These are phyloP conservation scores for Lepisosteus osseus DNA, from an alignment of 2,113 vertebrate species.

Conservation along the genomic window DNA sequence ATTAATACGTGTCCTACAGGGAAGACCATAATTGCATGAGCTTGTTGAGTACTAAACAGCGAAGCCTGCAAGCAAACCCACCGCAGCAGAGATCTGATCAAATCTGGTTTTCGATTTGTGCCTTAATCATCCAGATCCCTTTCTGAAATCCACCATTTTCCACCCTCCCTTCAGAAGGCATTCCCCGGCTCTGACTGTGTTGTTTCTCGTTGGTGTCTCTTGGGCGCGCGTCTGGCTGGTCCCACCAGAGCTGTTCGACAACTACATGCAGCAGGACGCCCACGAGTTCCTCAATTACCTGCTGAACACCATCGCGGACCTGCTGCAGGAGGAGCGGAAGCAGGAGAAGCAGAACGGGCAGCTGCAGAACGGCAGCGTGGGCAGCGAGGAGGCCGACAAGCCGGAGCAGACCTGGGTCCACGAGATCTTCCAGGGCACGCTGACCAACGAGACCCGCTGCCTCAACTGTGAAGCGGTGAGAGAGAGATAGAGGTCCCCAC, in stretches of 20 bases:
- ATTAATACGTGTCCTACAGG: too few species aligned
- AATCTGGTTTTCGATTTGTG: too few species aligned
- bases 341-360: constrained; percentile 97
- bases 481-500: constrained; percentile 5
- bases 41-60: too few species aligned
- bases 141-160: too few species aligned
- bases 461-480: constrained; percentile 92
- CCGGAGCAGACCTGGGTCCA: constrained; percentile 86
- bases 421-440: constrained; percentile 91
- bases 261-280: constrained; percentile 98
- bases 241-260: constrained; percentile 89
- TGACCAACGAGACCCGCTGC: constrained; percentile 92
- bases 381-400: constrained; percentile 74
- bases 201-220: too few species aligned
- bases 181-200: too few species aligned
- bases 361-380: constrained; percentile 74
- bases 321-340: constrained; percentile 92
- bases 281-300: constrained; percentile 97
- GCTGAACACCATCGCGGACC: constrained; percentile 93
- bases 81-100: too few species aligned
- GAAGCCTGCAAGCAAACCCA: too few species aligned
- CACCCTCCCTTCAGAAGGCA: too few species aligned
- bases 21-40: too few species aligned
- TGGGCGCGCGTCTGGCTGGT: not conserved
- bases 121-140: too few species aligned